Base-by-base conservation (phyloP, 2,113 vertebrate genomes). In the Ophiodon elongatus region DNA sequence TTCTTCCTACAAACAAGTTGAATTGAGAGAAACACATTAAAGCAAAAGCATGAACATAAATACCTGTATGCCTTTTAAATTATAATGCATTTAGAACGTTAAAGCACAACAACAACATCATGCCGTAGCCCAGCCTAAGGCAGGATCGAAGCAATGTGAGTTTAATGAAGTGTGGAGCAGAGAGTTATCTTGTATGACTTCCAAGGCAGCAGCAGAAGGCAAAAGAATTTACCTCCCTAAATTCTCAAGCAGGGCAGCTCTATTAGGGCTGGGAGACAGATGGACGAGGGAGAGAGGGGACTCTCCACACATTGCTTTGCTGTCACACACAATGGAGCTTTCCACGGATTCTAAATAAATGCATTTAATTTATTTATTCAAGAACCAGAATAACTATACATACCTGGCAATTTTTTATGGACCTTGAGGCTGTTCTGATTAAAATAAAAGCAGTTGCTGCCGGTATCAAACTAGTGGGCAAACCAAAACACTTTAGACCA, bases 191-290 rank as follows among this genome's bases (percentile, higher is more conserved):
- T 56, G 71, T 75, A 69, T 65, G 71, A 75, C 76, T 69, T 85
- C 33, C 50, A 64, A 83, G 72, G 29, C 43, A 64, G 47, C 37
- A 59, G 72, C 70, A 66, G 41, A 43, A 43, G 56, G 56, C 11
- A 63, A 45, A 54, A 62, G 47, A 70, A 82, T 87, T 11, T 62
- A 72, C 68, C 33, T 57, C 57, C 70, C 14, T 35, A 47, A 64
- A 73, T 72, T 73, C 66, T 73, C 70, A 76, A 85, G 84, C 81
- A 86, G 68, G 9, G 27, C 23, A 64, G 33, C 41, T 79, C 73
- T 43, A 83, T 82, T 79, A 82, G 62, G 62, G 39, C 45, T 13
- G 13, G 27, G n/a, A 67, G 47, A 63, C 72, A 62, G 64, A 69
- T 59, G 52, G 56, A 39, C 4, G 52, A 37, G 54, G 72, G 17